Conservation (phyloP, 2,113 vertebrate genomes). For the Thunnus thynnus region DNA sequence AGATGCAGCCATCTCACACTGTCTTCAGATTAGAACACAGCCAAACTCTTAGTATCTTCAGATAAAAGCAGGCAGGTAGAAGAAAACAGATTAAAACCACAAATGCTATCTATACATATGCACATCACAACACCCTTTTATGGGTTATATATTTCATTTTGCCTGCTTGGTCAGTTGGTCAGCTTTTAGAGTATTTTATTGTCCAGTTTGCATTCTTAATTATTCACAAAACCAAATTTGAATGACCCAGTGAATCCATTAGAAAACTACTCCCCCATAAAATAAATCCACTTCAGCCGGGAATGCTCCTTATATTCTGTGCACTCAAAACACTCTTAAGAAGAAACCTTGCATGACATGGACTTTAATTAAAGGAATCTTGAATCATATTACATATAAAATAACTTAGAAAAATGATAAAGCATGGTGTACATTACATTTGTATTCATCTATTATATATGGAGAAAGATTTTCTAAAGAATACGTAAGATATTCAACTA, state of each 20-base stretch:
- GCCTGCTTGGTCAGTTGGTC: background rate
- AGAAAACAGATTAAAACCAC: conserved; percentile 25
- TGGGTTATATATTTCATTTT: conserved; percentile 25
- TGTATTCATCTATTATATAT: background rate
- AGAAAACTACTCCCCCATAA: background rate
- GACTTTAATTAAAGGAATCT: background rate
- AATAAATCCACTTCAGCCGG: background rate
- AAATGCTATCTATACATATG: background rate
- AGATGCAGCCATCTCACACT: background rate
- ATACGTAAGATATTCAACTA: background rate
- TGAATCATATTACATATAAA: background rate
- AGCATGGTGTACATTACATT: background rate
- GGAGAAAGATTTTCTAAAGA: background rate
- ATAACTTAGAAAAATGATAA: background rate
- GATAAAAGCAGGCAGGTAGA: conserved; percentile 35
- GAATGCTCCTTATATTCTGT: background rate
- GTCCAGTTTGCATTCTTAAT: conserved; percentile 3
- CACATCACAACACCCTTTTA: background rate
- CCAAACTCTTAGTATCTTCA: conserved; percentile 16
- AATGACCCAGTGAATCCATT: conserved; percentile 25
- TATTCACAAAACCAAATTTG: conserved; percentile 21
- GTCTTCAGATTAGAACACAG: conserved; percentile 35
- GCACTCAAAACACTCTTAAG: background rate
- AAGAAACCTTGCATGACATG: background rate
- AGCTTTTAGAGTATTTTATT: conserved; percentile 9